Evolutionary conservation across 2,113 vertebrate species (phyloP), one percentile per base, ranked within the genome.

Genomic region (Clarias gariepinus): DNA sequence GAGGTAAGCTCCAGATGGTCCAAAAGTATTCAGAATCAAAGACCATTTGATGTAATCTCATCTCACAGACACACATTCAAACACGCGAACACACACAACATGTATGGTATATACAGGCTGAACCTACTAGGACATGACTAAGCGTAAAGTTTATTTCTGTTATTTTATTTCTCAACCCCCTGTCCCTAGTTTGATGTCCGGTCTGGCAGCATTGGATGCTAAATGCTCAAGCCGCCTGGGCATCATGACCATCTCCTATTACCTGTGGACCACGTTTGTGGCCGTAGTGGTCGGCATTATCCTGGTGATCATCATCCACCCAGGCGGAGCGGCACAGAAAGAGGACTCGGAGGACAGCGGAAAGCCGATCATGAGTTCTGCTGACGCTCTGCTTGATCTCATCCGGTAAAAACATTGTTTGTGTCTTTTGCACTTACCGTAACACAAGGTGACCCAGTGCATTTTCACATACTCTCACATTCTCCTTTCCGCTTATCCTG

Each of bases 211-310:
- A 53, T 93, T 99, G 90, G 98, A 99, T 57, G 96, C 98, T 89
- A 99, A 99, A 94, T 98, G 97, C 53, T 98, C 98, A 86, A 98
- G 98, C 88, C 97, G 97, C 76, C 90, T 99, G 93, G 98, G 98
- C 78, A 96, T 99, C 92, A 97, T 99, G 93, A 99, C 98, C 0
- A 94, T 99, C 91, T 98, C 98, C 1, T 99, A 99, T 93, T 99
- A 99, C 94, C 94, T 99, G 87, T 99, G 98, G 98, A 99, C 98
- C 91, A 99, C 98, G 7, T 99, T 99, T 81, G 94, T 99, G 85
- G 98, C 98, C 0, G 98, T 99, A 64, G 90, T 99, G 15, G 97
- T 99, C 93, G 98, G 98, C 80, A 99, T 99, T 86, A 86, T 98
- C 93, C 97, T 99, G 97, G 98, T 98, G 8, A 97, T 96, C 91